Evolutionary conservation across 2,888 invertebrate genomes (phyloP).

Genomic region (Sesamia inferens): DNA sequence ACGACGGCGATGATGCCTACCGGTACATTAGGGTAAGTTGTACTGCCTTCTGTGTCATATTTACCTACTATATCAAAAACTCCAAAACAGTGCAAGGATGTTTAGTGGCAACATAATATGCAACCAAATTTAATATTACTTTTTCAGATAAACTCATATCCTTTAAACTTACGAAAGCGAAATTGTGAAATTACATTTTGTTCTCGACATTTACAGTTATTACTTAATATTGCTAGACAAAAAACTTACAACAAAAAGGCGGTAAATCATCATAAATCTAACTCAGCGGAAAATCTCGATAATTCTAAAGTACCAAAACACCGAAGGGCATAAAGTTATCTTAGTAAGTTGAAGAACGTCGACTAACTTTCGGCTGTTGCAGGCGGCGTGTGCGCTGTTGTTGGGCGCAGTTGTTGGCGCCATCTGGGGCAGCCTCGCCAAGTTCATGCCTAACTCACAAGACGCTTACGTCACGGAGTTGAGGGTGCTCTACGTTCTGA

Average conservation of each 20-base stretch:
- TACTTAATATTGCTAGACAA: not conserved
- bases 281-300: not conserved
- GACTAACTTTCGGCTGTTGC: slow-evolving; percentile 53
- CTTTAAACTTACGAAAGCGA: not conserved
- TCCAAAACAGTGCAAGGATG: not conserved
- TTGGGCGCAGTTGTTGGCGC: slow-evolving; percentile 78
- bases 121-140: too few relatives aligned
- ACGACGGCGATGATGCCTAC: slow-evolving; percentile 74
- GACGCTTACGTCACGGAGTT: slow-evolving; percentile 81
- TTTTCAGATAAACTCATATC: not conserved
- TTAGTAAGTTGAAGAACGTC: slow-evolving; percentile 30
- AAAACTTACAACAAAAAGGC: not conserved
- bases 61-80: not conserved
- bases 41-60: not conserved
- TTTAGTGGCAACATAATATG: not conserved
- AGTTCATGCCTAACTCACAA: slow-evolving; percentile 75
- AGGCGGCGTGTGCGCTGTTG: slow-evolving; percentile 81
- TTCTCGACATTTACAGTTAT: not conserved
- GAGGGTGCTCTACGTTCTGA: slow-evolving; percentile 79
- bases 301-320: slow-evolving; percentile 17
- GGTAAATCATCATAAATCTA: too few relatives aligned
- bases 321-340: slow-evolving; percentile 32
- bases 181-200: not conserved
- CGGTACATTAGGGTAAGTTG: slow-evolving; percentile 77
- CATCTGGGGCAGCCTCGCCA: slow-evolving; percentile 81